Base-by-base conservation (phyloP, 2,113 vertebrate genomes). In the Athene cunicularia region DNA sequence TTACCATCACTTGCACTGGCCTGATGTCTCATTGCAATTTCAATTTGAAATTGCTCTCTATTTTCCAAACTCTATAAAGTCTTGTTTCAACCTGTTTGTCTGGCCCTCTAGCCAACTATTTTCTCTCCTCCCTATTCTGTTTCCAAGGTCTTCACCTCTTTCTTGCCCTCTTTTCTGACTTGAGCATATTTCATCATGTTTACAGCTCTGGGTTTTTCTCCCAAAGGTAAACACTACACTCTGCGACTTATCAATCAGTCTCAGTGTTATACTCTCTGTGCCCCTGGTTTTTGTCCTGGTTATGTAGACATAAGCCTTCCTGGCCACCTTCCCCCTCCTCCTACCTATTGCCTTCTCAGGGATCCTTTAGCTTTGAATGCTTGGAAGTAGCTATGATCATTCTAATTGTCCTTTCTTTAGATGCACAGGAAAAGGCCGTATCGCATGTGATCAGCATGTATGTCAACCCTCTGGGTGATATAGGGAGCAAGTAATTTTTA, bases 201-300 rank as follows among this genome's bases (percentile, higher is more conserved):
- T 97, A 95, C 95, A 88, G 77, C 95, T 88, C 91, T 95, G 92
- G 60, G 55, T 82, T 93, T 95, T 97, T 77, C 68, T 92, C 89
- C 76, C 92, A 90, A 81, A 96, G 83, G 91, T 97, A 98, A 98
- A 98, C 96, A 92, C 73, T 92, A 83, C 91, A 84, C 77, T 97
- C 93, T 97, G 95, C 86, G 97, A 94, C 95, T 96, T 98, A 97
- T 98, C 96, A 97, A 77, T 97, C 96, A 96, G 91, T 63, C 87
- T 90, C 70, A 45, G 37, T 93, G 96, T 96, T 95, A 94, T 87
- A 79, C 35, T 93, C 75, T 80, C 30, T 1, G 7, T 89, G 96
- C 37, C 71, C 93, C 97, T 98, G 97, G 15, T 92, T 98, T 98
- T 95, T 91, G 88, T 98, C 97, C 83, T 91, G 53, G 8, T 74